phyloP scores from a whole-genome alignment of 1,140 invertebrate species.

The Plectrocnemia conspersa region DNA sequence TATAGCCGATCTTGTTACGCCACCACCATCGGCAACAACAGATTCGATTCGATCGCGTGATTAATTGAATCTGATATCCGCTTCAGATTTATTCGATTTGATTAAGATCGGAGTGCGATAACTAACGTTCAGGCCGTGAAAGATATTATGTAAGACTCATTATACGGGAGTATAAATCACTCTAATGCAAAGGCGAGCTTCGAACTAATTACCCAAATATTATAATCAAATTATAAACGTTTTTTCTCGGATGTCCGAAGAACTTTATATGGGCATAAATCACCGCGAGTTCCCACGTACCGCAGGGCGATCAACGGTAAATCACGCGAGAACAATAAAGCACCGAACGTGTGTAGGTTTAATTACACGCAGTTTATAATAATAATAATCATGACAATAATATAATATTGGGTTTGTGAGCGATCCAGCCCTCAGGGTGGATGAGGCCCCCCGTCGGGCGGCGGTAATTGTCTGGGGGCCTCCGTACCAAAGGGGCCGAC shows the following conservation, averaged over 20 bases:
- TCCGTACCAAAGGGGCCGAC: not conserved
- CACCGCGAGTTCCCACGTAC: constrained; percentile 14
- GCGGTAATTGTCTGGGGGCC: constrained; percentile 5
- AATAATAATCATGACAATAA: not conserved
- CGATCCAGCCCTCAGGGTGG: constrained; percentile 14
- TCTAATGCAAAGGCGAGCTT: not conserved
- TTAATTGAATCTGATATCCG: constrained; percentile 32
- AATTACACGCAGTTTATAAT: constrained; percentile 11
- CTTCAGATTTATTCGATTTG: constrained; percentile 10
- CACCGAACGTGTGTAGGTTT: constrained; percentile 14
- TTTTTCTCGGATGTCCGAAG: not conserved
- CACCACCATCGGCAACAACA: constrained; percentile 6
- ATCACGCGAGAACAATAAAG: constrained; percentile 25
- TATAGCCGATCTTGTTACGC: constrained; percentile 19
- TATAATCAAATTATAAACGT: constrained; percentile 18
- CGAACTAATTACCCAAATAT: constrained; percentile 21
- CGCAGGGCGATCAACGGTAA: constrained; percentile 9
- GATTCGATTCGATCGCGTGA: constrained; percentile 19
- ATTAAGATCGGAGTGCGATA: not conserved
- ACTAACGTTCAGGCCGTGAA: not conserved
- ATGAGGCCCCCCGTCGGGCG: constrained; percentile 2
- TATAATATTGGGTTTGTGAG: constrained; percentile 5
- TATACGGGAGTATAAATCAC: constrained; percentile 5
- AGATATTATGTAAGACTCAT: not conserved
- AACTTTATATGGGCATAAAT: constrained; percentile 21